Conservation (phyloP, 1,140 invertebrate genomes). For the Whitmania pigra region DNA sequence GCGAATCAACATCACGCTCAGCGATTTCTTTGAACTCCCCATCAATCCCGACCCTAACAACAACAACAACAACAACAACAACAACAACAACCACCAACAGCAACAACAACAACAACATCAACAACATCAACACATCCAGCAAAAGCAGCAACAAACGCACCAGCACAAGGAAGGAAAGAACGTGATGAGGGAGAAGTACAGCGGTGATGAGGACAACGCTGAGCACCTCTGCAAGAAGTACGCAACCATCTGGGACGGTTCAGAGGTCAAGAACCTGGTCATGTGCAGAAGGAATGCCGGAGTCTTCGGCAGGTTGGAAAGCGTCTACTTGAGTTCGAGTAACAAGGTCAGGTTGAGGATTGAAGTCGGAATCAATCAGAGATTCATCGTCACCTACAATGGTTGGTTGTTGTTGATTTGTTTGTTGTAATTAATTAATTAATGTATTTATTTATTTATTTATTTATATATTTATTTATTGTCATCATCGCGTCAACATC, state of each 20-base stretch:
- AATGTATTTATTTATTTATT: neutral
- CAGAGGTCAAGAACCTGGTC: neutral
- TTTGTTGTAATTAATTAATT: neutral
- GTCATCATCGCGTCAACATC: no score
- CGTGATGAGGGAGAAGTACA: no score
- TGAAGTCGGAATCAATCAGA: neutral
- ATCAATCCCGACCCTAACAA: neutral
- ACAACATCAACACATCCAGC: conserved; percentile 8
- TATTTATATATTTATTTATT: neutral
- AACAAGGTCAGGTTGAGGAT: neutral
- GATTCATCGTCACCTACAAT: neutral
- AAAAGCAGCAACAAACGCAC: neutral
- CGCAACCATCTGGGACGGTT: conserved; percentile 3
- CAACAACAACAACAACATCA: neutral
- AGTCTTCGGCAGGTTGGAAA: neutral
- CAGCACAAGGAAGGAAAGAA: neutral
- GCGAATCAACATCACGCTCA: conserved; percentile 11
- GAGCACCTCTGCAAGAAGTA: neutral
- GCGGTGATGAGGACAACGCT: neutral
- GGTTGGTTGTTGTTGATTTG: neutral
- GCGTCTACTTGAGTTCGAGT: neutral
- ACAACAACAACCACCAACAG: neutral
- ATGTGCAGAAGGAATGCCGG: neutral
- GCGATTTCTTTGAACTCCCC: conserved; percentile 1
- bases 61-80: neutral